phyloP scores from a whole-genome alignment of 2,113 vertebrate genomes.

The Dicaeum eximium region DNA sequence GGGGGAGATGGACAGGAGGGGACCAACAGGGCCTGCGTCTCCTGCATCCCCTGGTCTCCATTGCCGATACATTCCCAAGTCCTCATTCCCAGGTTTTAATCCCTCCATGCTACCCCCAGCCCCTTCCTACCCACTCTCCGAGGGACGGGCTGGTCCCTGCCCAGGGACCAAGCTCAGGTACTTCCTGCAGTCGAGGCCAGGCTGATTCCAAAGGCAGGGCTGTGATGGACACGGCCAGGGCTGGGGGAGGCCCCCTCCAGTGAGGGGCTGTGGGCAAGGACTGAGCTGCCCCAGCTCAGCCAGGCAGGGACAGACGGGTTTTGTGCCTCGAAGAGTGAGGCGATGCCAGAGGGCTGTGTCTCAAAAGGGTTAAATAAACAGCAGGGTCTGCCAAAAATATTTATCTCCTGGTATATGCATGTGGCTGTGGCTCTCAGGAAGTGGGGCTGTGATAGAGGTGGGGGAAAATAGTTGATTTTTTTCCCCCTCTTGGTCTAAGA shows the following conservation, averaged over 20 bases:
- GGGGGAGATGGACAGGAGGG: accelerated
- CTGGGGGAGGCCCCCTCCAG: background rate
- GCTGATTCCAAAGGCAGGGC: background rate
- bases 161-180: background rate
- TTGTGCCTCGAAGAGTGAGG: background rate
- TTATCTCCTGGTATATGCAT: background rate
- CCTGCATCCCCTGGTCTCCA: background rate
- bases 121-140: background rate
- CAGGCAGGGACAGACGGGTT: background rate
- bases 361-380: slow-evolving; percentile 59
- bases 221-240: background rate
- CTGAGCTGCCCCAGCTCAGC: background rate
- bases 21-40: background rate
- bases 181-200: background rate
- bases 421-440: background rate
- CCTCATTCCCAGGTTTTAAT: accelerated
- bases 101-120: background rate
- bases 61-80: accelerated
- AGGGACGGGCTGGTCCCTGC: background rate
- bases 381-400: background rate
- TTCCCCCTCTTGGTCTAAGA: background rate
- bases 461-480: background rate
- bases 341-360: background rate
- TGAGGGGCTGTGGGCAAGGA: background rate
- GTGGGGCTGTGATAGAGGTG: background rate